Base-by-base conservation (phyloP, 2,888 invertebrate genomes). In the Hydropsyche betteni region DNA sequence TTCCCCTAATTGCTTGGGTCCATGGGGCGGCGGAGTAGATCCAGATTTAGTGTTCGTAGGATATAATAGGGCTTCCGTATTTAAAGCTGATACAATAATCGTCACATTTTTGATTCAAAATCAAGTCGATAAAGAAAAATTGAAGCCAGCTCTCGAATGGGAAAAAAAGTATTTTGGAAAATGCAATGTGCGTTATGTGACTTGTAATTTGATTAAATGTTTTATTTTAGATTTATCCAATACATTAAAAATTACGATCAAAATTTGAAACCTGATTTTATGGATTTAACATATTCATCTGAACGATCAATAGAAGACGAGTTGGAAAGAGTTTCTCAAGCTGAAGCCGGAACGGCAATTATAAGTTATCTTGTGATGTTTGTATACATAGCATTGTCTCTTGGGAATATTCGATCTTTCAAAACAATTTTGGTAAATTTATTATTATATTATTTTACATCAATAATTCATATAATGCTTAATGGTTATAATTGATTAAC, bases 351-450 rank as follows among this genome's bases (percentile, higher is more conserved):
- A 5, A 98, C 98, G 0, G 94, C 98, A 79, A 84, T 92, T 4
- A 91, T 96, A 80, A 97, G 97, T 84, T 98, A 99, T 82, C 79
- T 91, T 5, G 90, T 97, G 52, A 99, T 99, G 98, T 97, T 99
- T 84, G 82, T 92, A 68, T 99, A 99, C 83, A 94, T 99, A 70
- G 91, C 94, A 2, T 81, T 98, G 33, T 91, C 96, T 0, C 87
- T 99, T 61, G 98, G 98, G 6, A 92, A 92, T 80, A 88, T 93
- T 74, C 88, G 89, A 77, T 89, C 88, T 70, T 89, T 85, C 73
- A 84, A 84, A 80, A 89, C 89, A 16, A 85, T 87, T 5, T 14
- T 79, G 36, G 76, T 78, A 73, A 74, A 55, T 75, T 16, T 52
- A 70, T 70, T 12, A 51, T 68, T 34, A 74, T 6, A 69, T 14